Percentiles rank a stretch among this genome's conserved stretches.
Conservation (phyloP, 2,888 invertebrate genomes). For the Ecliptopera silaceata region DNA sequence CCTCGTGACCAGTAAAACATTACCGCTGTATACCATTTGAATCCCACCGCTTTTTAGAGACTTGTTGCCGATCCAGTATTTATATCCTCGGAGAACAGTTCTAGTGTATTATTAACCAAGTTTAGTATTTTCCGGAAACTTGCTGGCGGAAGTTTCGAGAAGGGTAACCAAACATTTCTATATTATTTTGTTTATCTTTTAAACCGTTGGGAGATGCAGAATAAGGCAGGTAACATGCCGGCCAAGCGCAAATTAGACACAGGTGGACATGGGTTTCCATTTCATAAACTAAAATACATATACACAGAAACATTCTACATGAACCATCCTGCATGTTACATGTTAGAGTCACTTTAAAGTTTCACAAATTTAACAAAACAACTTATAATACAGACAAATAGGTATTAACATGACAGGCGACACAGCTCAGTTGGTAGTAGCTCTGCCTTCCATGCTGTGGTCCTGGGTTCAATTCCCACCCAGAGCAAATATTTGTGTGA, state of each 20-base stretch:
- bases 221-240: background rate
- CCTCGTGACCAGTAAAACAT: background rate
- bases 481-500: too few species aligned
- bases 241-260: background rate
- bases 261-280: background rate
- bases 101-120: constrained; percentile 12
- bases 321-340: too few species aligned
- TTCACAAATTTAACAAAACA: too few species aligned
- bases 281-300: too few species aligned
- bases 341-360: too few species aligned
- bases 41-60: background rate
- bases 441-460: too few species aligned
- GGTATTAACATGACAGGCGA: too few species aligned
- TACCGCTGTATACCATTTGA: background rate
- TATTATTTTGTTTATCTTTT: background rate
- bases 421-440: too few species aligned
- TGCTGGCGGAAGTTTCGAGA: background rate
- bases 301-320: too few species aligned
- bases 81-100: constrained; percentile 6
- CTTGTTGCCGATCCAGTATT: constrained; percentile 7
- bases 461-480: too few species aligned
- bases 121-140: constrained; percentile 14
- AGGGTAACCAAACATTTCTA: constrained; percentile 10
- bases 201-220: background rate
- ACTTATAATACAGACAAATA: too few species aligned